Conservation (phyloP, 1,140 invertebrate species). For the Drosophila trapezifrons region DNA sequence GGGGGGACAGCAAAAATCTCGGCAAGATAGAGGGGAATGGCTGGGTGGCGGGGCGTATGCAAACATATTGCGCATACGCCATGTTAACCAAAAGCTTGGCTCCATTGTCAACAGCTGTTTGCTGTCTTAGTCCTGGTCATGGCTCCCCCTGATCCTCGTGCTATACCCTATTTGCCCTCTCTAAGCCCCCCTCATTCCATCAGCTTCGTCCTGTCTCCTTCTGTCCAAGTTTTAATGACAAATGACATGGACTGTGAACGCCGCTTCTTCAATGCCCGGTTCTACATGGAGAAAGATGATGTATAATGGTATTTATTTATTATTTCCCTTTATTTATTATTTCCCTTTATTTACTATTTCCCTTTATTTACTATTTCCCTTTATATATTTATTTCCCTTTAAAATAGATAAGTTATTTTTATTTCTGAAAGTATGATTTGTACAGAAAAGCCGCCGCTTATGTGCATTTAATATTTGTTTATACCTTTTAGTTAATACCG, state of each 20-base stretch:
- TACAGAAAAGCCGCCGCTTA: too few relatives aligned
- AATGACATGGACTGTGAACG: constrained; percentile 61
- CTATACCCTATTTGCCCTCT: not conserved
- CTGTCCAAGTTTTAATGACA: constrained; percentile 72
- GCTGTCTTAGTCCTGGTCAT: constrained; percentile 56
- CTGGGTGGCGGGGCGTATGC: constrained; percentile 27
- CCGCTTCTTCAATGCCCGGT: constrained; percentile 10
- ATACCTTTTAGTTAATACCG: too few relatives aligned
- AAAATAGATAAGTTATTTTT: too few relatives aligned
- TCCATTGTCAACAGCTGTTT: constrained; percentile 78
- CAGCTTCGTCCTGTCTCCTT: constrained; percentile 3
- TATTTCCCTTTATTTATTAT: too few relatives aligned
- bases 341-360: too few relatives aligned
- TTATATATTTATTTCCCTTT: too few relatives aligned
- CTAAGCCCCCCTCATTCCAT: not conserved
- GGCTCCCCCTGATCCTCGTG: constrained; percentile 21
- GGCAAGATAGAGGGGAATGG: constrained; percentile 4
- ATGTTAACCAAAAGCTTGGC: constrained; percentile 79
- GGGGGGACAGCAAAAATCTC: constrained; percentile 41
- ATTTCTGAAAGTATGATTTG: too few relatives aligned
- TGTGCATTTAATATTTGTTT: too few relatives aligned
- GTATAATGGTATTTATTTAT: too few relatives aligned
- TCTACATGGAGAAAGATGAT: not conserved
- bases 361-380: too few relatives aligned
- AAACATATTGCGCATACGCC: constrained; percentile 79